Base-by-base conservation (phyloP, 2,797 vertebrate genomes). In the Tauraco hartlaubi region DNA sequence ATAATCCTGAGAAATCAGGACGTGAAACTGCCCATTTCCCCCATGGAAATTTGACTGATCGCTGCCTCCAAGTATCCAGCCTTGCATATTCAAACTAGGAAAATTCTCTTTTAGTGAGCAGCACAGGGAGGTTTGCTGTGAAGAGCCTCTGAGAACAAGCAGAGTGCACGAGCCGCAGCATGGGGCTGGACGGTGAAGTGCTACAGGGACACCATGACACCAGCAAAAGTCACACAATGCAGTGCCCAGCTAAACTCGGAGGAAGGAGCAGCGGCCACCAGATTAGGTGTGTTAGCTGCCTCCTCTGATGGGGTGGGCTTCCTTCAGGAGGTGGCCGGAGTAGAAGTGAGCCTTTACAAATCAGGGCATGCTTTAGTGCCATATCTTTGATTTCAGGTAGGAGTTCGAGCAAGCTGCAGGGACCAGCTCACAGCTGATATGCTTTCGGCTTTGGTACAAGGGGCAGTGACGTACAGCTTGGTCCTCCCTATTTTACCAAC, bases 31-130 rank as follows among this genome's bases (percentile, higher is more conserved):
- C 17, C 33, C 7, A 1, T 67, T 79, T 79, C 28, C 11, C 68
- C 49, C 3, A 2, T 2, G n/a, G 41, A 85, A 85, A 55, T 67
- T 39, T 48, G 39, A 81, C 37, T 18, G 33, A 52, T 5, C 0
- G 0, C 8, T 31, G 11, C 11, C 37, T 61, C 56, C 1, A 0
- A 72, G 33, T 13, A 56, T 2, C 2, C 2, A 1, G 0, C 43
- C 31, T 58, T 59, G 29, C 22, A 35, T 6, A 59, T 2, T 9
- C 63, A 52, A 51, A 46, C 22, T 26, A 54, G 55, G 51, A 73
- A 92, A 91, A 91, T 0, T 48, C 28, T 12, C 37, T 37, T 31
- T 31, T 9, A 71, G 61, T 5, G 22, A 78, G 54, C 41, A 82
- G 71, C 71, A 62, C 26, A 2, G 21, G 18, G 15, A 75, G n/a